A percentile compares a stretch with the other conserved stretches of the same genome.
phyloP scores from a whole-genome alignment of 2,888 invertebrate genomes.

The Acronicta psi region DNA sequence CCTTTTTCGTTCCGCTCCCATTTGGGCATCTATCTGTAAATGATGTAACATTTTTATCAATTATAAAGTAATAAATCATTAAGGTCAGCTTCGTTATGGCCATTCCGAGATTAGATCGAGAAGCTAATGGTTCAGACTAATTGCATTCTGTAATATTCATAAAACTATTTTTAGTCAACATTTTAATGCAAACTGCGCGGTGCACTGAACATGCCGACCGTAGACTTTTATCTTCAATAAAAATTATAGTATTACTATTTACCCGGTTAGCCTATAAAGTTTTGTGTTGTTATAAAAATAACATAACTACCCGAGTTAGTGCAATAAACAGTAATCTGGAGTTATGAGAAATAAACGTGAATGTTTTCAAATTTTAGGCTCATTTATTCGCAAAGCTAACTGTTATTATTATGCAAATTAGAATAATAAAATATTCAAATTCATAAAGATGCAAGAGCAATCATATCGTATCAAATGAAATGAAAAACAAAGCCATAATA shows the following conservation, averaged over 20 bases:
- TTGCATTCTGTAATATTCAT: slow-evolving; percentile 67
- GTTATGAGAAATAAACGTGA: slow-evolving; percentile 15
- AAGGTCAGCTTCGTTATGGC: slow-evolving; percentile 35
- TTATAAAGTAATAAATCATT: slow-evolving; percentile 68
- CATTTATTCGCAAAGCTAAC: too few relatives aligned
- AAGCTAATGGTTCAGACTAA: slow-evolving; percentile 71
- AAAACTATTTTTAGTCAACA: slow-evolving; percentile 64
- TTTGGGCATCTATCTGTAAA: slow-evolving; percentile 48
- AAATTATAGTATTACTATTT: slow-evolving; percentile 26
- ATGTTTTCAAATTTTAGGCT: slow-evolving; percentile 11
- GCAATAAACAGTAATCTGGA: slow-evolving; percentile 19
- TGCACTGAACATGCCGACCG: slow-evolving; percentile 16
- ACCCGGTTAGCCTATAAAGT: slow-evolving; percentile 31
- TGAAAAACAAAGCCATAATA: background rate
- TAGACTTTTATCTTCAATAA: slow-evolving; percentile 24
- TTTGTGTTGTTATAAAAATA: slow-evolving; percentile 35
- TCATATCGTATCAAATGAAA: background rate
- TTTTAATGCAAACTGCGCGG: slow-evolving; percentile 28
- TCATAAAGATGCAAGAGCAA: background rate
- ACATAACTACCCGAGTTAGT: slow-evolving; percentile 21
- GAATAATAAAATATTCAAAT: background rate
- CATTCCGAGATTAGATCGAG: slow-evolving; percentile 68
- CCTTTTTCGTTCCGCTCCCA: slow-evolving; percentile 25
- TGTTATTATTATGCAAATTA: background rate
- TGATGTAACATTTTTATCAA: slow-evolving; percentile 59